phyloP scores from a whole-genome alignment of 2,888 invertebrate genomes.

The Mycogona germanica region DNA sequence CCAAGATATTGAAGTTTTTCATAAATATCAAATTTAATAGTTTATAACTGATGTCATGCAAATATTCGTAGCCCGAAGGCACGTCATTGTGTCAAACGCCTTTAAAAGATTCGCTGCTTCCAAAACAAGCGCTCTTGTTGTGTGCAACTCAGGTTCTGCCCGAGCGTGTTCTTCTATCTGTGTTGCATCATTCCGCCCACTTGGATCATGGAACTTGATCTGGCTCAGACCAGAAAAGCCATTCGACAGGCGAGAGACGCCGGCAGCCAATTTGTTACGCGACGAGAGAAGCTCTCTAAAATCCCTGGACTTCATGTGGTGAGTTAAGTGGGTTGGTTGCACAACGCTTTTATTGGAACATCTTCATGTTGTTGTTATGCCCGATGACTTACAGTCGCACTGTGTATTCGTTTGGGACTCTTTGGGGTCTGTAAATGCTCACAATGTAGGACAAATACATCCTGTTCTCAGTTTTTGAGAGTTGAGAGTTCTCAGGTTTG shows the following conservation, averaged over 20 bases:
- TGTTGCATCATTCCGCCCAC: constrained; percentile 28
- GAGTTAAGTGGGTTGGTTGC: neutral
- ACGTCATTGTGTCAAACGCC: neutral
- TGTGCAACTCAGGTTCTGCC: constrained; percentile 28
- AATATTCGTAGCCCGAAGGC: neutral
- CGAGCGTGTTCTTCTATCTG: constrained; percentile 28
- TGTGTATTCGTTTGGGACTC: too few species aligned
- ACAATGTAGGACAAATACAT: too few species aligned
- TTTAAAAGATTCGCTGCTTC: neutral
- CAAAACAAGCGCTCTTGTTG: neutral
- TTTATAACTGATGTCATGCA: neutral
- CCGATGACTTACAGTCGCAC: too few species aligned
- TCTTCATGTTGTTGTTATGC: too few species aligned
- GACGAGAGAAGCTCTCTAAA: constrained; percentile 5
- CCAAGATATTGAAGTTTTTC: too few species aligned
- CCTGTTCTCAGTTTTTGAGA: too few species aligned
- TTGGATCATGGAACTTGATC: constrained; percentile 27
- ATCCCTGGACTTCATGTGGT: constrained; percentile 13
- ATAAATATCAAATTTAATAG: too few species aligned
- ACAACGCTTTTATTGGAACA: neutral
- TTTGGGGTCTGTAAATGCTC: too few species aligned
- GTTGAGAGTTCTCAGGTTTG: too few species aligned
- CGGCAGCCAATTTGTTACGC: neutral
- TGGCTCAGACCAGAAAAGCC: constrained; percentile 20
- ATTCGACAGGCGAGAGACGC: neutral